Base-by-base conservation (phyloP, 2,888 invertebrate genomes). In the Tetheella fluctuosa region DNA sequence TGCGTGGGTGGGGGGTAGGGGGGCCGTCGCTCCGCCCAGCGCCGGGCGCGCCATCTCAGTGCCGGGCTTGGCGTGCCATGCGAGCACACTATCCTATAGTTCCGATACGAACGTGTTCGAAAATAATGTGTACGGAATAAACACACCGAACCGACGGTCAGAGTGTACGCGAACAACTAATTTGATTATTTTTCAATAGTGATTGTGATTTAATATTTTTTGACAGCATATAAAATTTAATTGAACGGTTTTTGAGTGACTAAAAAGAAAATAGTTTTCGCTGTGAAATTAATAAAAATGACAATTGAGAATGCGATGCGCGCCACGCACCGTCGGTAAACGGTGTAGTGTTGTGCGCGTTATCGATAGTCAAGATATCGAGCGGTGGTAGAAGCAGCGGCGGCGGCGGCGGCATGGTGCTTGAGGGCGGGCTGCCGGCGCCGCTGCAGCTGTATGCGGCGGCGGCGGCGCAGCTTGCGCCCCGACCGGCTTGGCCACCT, bases 361-460 rank as follows among this genome's bases (percentile, higher is more conserved):
- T 70, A 77, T 80, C 82, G 83, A 73, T 75, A 75, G 79, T 61
- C 87, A 88, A 86, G 81, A 89, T 89, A 88, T 84, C 89, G 81
- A 81, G 81, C 64, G 83, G 77, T 62, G 71, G 79, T 67, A 66
- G 79, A 58, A 68, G 68, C 70, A 69, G 79, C 71, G 75, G 77
- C 77, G 80, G 81, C 74, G 76, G 77, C 78, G 76, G 84, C 81
- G 83, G 86, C 76, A 95, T 95, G 95, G 95, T 95, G 90, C 88
- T 95, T 83, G 95, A 95, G 83, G 93, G 90, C 86, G 95, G 95
- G 74, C 86, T 96, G 89, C 96, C 96, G 90, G 95, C 95, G 84
- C 95, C 95, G 80, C 89, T 96, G 86, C 95, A 95, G 81, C 89
- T 95, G 74, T 96, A 95, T 84, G 95, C 95, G 79, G 95, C 95